Base-by-base conservation (phyloP, 2,113 vertebrate genomes). In the Chascanopsetta lugubris region DNA sequence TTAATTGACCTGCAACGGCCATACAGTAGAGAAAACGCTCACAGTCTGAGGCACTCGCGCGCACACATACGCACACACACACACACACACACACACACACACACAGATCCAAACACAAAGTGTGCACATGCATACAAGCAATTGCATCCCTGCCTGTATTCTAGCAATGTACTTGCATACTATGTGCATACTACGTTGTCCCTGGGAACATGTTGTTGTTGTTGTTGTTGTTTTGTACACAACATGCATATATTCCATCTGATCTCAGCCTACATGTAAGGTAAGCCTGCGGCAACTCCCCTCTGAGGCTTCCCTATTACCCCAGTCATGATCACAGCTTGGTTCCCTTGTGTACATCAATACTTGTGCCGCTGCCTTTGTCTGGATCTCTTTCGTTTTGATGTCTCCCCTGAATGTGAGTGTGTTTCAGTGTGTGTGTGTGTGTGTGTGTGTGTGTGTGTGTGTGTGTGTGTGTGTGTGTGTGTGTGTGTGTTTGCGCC, bases 1-100 rank as follows among this genome's bases (percentile, higher is more conserved):
- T 89, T 90, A 87, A 90, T 86, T 74, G 76, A 76, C 68, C 83
- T 79, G 89, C 86, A 88, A 75, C 68, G 65, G 62, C 78, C 78
- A 63, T 78, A 83, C 64, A 76, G 60, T 26, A 43, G 30, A 66
- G 53, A 75, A 84, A 75, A 75, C 61, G 62, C 66, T 59, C 10
- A 11, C 38, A 40, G 20, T 63, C 54, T 18, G 32, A 67, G 64
- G 72, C 38, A 18, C 3, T 11, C 36, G 6, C 36, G 6, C 36
- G 17, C 15, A 38, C 15, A 38, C 15, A 17, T 15, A 17, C 36
- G 17, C 15, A 38, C 38, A n/a, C 38, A 42, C 38, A n/a, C 38
- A 42, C 17, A 42, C 3, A 40, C 8, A 8, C 5, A 38, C 43
- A 72, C 42, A 42, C 63, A 40, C 50, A 58, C 24, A 49, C 38